phyloP scores from a whole-genome alignment of 2,797 vertebrate genomes.

The Mycteria americana region DNA sequence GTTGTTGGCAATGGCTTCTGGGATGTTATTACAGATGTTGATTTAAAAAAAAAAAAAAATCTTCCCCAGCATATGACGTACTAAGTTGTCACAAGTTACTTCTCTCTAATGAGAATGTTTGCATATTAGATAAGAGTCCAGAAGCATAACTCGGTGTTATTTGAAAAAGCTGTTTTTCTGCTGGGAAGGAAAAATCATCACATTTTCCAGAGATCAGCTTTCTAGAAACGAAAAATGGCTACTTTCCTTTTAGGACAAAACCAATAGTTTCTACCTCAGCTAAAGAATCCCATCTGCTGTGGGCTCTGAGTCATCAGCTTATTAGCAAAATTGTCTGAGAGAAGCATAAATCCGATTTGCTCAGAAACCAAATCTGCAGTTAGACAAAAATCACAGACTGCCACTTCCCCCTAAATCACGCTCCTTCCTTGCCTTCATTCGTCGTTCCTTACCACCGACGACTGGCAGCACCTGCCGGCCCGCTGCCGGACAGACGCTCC shows the following conservation, averaged over 20 bases:
- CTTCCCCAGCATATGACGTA: not conserved
- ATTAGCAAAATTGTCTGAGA: conserved; percentile 53
- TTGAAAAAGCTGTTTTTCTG: not conserved
- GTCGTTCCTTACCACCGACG: not conserved
- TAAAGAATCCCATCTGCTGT: conserved; percentile 40
- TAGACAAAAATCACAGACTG: conserved; percentile 21
- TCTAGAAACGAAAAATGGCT: not conserved
- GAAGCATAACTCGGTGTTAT: not conserved
- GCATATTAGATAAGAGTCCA: not conserved
- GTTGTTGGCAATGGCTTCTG: not conserved
- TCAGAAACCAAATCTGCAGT: conserved; percentile 21
- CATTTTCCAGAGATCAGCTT: not conserved
- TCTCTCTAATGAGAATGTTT: not conserved
- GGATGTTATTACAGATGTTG: not conserved
- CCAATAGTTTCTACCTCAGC: conserved; percentile 34
- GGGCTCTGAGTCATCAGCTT: conserved; percentile 33
- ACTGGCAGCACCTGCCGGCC: not conserved
- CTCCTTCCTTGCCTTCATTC: not conserved
- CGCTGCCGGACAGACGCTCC: not conserved
- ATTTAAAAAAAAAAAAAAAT: not conserved
- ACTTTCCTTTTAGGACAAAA: conserved; percentile 29
- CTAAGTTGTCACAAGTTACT: not conserved
- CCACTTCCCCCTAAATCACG: not conserved
- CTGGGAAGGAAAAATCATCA: not conserved
- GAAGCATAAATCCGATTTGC: conserved; percentile 36